Evolutionary conservation across 2,797 vertebrate genomes (phyloP), one percentile per base, ranked within the genome.

Genomic region (Myotis vivesi): DNA sequence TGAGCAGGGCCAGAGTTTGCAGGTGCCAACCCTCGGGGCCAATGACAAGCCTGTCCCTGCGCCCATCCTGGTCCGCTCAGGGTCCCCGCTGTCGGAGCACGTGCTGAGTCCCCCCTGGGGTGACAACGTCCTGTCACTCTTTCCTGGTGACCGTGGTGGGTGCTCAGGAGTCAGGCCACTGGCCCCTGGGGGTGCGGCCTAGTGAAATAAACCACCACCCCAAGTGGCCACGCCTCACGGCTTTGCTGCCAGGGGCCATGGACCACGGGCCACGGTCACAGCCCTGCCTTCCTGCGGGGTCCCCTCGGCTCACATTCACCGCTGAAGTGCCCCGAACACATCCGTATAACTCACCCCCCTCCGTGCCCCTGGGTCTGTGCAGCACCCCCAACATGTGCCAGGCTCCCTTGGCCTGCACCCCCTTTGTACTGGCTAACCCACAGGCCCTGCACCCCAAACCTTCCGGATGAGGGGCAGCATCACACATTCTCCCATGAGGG

Each of bases 141-240:
- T 11, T 25, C 55, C 59, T 28, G 69, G 9, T 9, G 30, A 49
- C 23, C n/a, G 0, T 2, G 41, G 77, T 3, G 19, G 1, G 51
- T 0, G 1, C 17, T 15, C 10, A 2, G 36, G 68, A 5, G 10
- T 4, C 64, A 12, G 22, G 25, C 57, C 36, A 33, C 33, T 11
- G 22, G 44, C 3, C 36, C 59, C 28, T 30, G 49, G 25, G 33
- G 44, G 12, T 10, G 3, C 20, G 2, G 68, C 8, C 33, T 41
- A 16, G 69, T 3, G 41, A 41, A 23, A 15, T 17, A 9, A 3
- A 41, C 30, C 28, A 81, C 89, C 23, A 3, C n/a, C 41, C n/a
- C 13, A 2, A 8, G 16, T 0, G 53, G 5, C 16, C n/a, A 59
- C 2, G 1, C 77, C 0, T 16, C 53, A 8, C 6, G 1, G 5